A percentile compares a stretch with the other conserved stretches of the same genome.
phyloP scores from a whole-genome alignment of 1,140 invertebrate species.

The Drosophila parabipectinata region DNA sequence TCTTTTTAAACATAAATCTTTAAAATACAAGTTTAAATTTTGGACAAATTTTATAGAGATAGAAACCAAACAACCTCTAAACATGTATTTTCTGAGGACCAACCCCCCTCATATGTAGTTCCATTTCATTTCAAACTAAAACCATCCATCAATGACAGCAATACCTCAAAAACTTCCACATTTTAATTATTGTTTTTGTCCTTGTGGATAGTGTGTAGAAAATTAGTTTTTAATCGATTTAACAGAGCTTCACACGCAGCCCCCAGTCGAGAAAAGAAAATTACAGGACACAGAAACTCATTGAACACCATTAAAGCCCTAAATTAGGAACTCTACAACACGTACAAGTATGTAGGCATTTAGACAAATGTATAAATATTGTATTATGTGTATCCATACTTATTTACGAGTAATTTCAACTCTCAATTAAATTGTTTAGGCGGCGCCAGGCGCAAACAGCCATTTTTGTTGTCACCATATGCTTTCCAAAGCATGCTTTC shows the following conservation, averaged over 20 bases:
- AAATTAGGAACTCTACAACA: conserved; percentile 5
- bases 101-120: background rate
- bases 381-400: conserved; percentile 26
- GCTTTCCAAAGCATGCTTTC: conserved; percentile 64
- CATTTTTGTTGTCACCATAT: conserved; percentile 76
- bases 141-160: conserved; percentile 31
- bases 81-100: no score
- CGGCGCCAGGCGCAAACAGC: conserved; percentile 62
- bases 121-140: conserved; percentile 3
- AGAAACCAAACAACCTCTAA: background rate
- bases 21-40: background rate
- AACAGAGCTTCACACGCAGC: conserved; percentile 59
- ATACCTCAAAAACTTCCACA: conserved; percentile 21
- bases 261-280: conserved; percentile 32
- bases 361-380: conserved; percentile 1
- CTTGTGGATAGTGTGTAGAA: conserved; percentile 44
- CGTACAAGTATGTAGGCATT: background rate
- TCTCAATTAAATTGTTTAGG: conserved; percentile 79
- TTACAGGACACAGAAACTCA: conserved; percentile 46
- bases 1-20: background rate
- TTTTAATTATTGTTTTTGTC: conserved; percentile 39
- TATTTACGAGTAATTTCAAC: conserved; percentile 67
- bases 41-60: background rate
- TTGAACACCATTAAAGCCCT: conserved; percentile 43
- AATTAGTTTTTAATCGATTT: conserved; percentile 83